These are phyloP conservation scores for Calliphora vicina DNA, from an alignment of 1,140 invertebrate species.

Conservation along the genomic window DNA sequence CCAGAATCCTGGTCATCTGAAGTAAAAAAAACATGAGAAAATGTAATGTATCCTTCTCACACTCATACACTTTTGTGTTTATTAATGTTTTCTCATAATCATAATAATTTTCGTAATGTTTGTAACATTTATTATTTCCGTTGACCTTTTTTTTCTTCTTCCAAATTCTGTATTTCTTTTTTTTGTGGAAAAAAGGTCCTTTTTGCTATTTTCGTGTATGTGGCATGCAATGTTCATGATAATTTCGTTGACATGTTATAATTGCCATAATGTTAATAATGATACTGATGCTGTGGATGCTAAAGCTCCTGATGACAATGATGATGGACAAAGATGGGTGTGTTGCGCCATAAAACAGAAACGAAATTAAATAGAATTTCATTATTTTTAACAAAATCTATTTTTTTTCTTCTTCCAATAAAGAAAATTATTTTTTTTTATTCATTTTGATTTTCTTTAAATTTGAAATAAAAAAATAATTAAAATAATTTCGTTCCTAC, in stretches of 20 bases:
- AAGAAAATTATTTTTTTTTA: too few relatives aligned
- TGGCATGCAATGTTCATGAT: neutral
- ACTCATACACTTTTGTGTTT: neutral
- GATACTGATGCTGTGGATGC: neutral
- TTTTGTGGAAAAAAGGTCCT: neutral
- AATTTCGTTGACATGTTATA: slow-evolving; percentile 10
- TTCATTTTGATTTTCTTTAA: too few relatives aligned
- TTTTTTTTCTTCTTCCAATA: too few relatives aligned
- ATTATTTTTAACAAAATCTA: too few relatives aligned
- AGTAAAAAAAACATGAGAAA: neutral
- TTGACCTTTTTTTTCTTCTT: slow-evolving; percentile 17
- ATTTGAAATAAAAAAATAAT: too few relatives aligned
- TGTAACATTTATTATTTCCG: slow-evolving; percentile 30
- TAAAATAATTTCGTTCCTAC: too few relatives aligned
- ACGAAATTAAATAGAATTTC: too few relatives aligned
- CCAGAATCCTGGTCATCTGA: neutral
- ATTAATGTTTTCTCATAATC: slow-evolving; percentile 27
- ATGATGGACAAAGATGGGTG: slow-evolving; percentile 32
- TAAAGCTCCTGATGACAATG: neutral
- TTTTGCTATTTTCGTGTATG: neutral
- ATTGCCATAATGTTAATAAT: neutral
- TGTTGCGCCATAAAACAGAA: too few relatives aligned
- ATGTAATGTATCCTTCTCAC: neutral
- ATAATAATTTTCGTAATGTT: slow-evolving; percentile 35
- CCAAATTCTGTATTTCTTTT: neutral